phyloP scores from a whole-genome alignment of 2,797 vertebrate genomes.

The Corythornis leucogaster region DNA sequence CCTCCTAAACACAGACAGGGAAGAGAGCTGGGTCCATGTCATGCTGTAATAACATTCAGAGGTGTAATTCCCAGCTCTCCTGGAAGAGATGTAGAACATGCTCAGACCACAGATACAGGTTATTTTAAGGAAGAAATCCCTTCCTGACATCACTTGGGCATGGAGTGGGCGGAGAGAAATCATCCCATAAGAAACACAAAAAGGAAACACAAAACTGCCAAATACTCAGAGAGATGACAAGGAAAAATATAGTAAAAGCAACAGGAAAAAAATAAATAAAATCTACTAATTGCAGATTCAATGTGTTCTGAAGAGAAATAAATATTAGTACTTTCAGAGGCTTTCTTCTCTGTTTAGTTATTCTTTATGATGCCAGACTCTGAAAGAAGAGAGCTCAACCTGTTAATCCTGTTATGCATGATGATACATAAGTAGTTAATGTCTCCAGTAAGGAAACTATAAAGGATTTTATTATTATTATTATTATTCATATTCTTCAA shows the following conservation, averaged over 20 bases:
- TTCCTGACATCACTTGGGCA: not conserved
- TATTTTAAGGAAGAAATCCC: not conserved
- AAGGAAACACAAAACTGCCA: not conserved
- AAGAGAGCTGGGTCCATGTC: not conserved
- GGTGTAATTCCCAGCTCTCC: not conserved
- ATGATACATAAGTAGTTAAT: not conserved
- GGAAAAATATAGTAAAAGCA: not conserved
- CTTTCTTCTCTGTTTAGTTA: not conserved
- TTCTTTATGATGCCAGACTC: not conserved
- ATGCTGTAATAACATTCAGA: not conserved
- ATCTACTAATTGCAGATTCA: not conserved
- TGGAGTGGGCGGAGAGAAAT: not conserved
- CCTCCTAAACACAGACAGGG: not conserved
- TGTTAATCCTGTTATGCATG: not conserved
- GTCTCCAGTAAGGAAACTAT: not conserved
- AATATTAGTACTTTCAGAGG: no score
- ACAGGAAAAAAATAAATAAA: not conserved
- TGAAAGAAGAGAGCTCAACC: not conserved
- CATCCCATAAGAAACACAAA: not conserved
- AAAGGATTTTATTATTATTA: not conserved
- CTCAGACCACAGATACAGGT: not conserved
- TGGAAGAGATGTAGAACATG: not conserved
- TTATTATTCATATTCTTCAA: not conserved
- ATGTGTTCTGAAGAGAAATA: not conserved
- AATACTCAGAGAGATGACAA: not conserved